Evolutionary conservation across 2,113 vertebrate species (phyloP).

Genomic region (Chloropsis cyanopogon): DNA sequence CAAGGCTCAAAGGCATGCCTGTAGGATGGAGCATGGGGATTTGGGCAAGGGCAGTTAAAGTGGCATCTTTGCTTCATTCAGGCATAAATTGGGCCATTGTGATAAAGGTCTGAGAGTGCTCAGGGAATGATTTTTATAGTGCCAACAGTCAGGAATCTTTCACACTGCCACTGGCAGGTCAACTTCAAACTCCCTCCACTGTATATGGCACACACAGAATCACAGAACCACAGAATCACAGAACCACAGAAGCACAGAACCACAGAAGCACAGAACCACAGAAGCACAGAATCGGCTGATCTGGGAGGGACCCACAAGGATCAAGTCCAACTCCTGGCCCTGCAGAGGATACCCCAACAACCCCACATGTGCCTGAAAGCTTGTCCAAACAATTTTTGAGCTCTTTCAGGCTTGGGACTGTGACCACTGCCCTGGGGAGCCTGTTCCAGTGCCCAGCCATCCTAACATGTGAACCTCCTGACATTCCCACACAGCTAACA

Average conservation of each 20-base stretch:
- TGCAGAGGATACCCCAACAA: neutral
- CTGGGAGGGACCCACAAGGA: neutral
- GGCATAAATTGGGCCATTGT: neutral
- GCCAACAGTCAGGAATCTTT: neutral
- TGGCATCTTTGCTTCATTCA: neutral
- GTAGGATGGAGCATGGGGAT: neutral
- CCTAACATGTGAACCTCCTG: fast-evolving
- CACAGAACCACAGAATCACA: neutral
- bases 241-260: neutral
- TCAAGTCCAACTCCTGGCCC: neutral
- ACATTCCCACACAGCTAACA: neutral
- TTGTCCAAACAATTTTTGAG: neutral
- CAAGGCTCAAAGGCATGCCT: neutral
- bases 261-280: neutral
- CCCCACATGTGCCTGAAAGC: neutral
- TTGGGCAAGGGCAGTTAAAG: neutral
- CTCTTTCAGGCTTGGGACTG: neutral
- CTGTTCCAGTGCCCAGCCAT: neutral
- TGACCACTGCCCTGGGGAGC: neutral
- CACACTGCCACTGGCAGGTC: neutral
- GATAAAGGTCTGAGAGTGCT: neutral
- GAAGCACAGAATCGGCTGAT: neutral
- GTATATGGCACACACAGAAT: neutral
- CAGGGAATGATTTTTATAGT: neutral
- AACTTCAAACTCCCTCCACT: neutral